Percentiles rank a stretch among this genome's conserved stretches.
Evolutionary conservation across 2,888 invertebrate species (phyloP).

Genomic region (Ichneumon xanthorius): DNA sequence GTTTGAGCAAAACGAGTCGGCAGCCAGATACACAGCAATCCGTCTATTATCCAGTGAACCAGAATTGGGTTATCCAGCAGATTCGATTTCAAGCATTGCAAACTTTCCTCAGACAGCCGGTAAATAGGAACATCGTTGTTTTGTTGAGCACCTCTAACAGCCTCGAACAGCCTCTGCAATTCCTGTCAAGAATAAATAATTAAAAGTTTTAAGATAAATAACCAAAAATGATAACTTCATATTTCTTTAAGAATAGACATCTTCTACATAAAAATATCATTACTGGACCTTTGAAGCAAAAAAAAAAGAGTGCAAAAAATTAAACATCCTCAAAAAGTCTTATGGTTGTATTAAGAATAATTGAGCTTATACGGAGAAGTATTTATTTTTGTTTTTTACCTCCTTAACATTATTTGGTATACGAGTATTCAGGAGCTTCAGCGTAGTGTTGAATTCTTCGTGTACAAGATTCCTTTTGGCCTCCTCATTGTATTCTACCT

Average conservation of each 20-base stretch:
- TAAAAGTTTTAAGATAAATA: background rate
- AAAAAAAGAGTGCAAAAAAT: background rate
- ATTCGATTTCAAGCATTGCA: slow-evolving; percentile 85
- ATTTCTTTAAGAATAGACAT: background rate
- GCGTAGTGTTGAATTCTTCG: slow-evolving; percentile 70
- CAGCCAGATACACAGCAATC: slow-evolving; percentile 76
- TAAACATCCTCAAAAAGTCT: background rate
- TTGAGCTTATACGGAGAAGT: background rate
- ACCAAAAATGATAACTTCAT: background rate
- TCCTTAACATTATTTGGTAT: slow-evolving; percentile 62
- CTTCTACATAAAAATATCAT: background rate
- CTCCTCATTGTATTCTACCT: slow-evolving; percentile 63
- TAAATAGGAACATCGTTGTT: slow-evolving; percentile 81
- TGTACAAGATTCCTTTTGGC: slow-evolving; percentile 50
- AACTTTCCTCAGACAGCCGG: slow-evolving; percentile 82
- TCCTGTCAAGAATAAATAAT: slow-evolving; percentile 69
- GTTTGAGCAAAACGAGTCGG: slow-evolving; percentile 70
- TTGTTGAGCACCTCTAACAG: slow-evolving; percentile 62
- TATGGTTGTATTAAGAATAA: background rate
- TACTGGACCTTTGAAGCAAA: background rate
- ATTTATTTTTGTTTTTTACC: slow-evolving; percentile 18
- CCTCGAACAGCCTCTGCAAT: slow-evolving; percentile 71
- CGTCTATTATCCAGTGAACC: slow-evolving; percentile 78
- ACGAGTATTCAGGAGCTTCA: slow-evolving; percentile 70
- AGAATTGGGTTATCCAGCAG: slow-evolving; percentile 84